Percentiles rank a stretch among this genome's conserved stretches.
Conservation (phyloP, 2,113 vertebrate genomes). For the Chloebia gouldiae region DNA sequence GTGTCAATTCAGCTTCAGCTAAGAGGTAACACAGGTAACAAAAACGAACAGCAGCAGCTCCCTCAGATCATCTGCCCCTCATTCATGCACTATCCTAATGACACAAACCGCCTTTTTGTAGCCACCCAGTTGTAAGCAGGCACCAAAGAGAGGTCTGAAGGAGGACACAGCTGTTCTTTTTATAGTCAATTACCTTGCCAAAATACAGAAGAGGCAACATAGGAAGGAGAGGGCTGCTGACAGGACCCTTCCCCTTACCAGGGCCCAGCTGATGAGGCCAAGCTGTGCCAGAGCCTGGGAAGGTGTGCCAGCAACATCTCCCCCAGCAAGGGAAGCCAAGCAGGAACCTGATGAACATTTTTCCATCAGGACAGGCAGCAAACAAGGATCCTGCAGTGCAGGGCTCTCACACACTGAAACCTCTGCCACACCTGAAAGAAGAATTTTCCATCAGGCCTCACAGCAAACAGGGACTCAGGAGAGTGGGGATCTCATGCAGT, state of each 20-base stretch:
- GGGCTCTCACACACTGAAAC: background rate
- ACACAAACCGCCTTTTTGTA: background rate
- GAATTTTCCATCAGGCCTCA: background rate
- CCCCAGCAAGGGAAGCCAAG: background rate
- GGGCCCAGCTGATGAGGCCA: background rate
- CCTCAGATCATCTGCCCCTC: background rate
- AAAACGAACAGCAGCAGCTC: background rate
- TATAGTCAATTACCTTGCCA: background rate
- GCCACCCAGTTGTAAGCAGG: background rate
- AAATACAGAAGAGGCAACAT: background rate
- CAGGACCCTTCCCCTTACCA: background rate
- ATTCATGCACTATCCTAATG: accelerated
- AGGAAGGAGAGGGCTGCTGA: background rate
- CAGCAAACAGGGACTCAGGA: background rate
- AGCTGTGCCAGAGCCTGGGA: background rate
- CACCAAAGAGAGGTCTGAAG: background rate
- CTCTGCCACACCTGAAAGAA: background rate
- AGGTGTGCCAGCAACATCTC: background rate
- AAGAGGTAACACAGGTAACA: background rate
- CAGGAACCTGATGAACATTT: background rate
- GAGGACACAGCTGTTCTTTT: background rate
- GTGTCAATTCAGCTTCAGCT: background rate
- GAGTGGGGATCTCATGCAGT: accelerated
- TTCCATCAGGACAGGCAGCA: background rate
- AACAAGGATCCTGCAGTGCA: background rate